Base-by-base conservation (phyloP, 2,797 vertebrate genomes). In the Argya squamiceps region DNA sequence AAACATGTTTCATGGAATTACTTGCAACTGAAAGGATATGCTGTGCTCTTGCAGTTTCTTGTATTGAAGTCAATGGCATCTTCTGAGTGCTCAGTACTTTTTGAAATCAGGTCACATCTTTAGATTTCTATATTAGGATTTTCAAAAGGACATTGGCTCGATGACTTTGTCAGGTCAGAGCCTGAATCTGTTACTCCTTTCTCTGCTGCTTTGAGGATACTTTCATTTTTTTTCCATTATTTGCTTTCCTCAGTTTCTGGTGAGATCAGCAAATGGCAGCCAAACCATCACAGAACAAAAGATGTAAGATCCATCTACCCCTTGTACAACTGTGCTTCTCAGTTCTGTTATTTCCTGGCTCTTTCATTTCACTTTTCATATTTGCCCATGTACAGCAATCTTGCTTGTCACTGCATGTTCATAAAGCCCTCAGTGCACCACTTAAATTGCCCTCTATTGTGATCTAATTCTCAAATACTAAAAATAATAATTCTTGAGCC, bases 391-490 rank as follows among this genome's bases (percentile, higher is more conserved):
- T 86, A 44, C 41, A 84, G 44, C 62, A 78, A 49, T 85, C 85
- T 81, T 70, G 41, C 77, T 95, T 95, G 97, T 96, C 95, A 89
- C 62, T 89, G 81, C 97, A 91, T 89, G 81, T 80, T 94, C 88
- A 78, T 96, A 92, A 97, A 97, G 94, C 69, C 83, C 74, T 92
- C 84, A 95, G 2, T 88, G 87, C 2, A 26, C 87, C 36, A 62
- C 88, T 96, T 88, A 91, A 94, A 83, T 96, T 95, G 44, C 83
- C 70, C 67, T 94, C 70, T 85, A 4, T 92, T 17, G 26, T 95
- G 88, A 95, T 97, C 92, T 95, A 90, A 96, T 97, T 97, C 94
- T 95, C 95, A 97, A 88, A 95, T 96, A 91, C 68, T 64, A 84
- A 96, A 96, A 95, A 85, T 92, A 97, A 89, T 98, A 34, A 93